phyloP scores from a whole-genome alignment of 1,140 invertebrate genomes.

The Planococcus citri region DNA sequence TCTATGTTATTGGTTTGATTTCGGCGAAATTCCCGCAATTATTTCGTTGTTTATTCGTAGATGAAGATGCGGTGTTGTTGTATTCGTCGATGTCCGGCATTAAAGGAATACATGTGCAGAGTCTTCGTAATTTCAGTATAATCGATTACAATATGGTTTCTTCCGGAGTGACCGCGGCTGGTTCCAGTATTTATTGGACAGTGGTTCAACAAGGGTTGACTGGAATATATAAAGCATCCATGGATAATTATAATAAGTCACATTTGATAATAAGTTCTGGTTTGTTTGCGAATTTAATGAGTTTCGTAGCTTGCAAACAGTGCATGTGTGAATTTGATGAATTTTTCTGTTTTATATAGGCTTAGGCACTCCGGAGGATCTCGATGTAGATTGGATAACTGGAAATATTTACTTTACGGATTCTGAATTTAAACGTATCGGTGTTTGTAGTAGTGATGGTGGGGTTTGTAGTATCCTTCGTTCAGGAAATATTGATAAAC shows the following conservation, averaged over 20 bases:
- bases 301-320: too few species aligned
- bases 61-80: neutral
- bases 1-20: conserved; percentile 25
- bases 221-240: neutral
- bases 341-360: too few species aligned
- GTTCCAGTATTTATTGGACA: neutral
- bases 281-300: neutral
- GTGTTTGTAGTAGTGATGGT: conserved; percentile 54
- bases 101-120: neutral
- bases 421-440: conserved; percentile 51
- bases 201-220: neutral
- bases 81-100: neutral
- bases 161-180: neutral
- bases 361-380: conserved; percentile 55
- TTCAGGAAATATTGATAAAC: conserved; percentile 42
- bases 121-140: neutral
- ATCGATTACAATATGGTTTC: neutral
- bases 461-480: conserved; percentile 46
- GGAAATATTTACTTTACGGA: conserved; percentile 71
- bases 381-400: conserved; percentile 71
- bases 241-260: neutral
- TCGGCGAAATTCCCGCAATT: too few species aligned
- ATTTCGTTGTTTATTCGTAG: neutral
- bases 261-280: neutral
- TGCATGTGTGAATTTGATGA: too few species aligned